Percentiles rank a stretch among this genome's conserved stretches.
phyloP scores from a whole-genome alignment of 2,113 vertebrate species.

The Aegithalos caudatus region DNA sequence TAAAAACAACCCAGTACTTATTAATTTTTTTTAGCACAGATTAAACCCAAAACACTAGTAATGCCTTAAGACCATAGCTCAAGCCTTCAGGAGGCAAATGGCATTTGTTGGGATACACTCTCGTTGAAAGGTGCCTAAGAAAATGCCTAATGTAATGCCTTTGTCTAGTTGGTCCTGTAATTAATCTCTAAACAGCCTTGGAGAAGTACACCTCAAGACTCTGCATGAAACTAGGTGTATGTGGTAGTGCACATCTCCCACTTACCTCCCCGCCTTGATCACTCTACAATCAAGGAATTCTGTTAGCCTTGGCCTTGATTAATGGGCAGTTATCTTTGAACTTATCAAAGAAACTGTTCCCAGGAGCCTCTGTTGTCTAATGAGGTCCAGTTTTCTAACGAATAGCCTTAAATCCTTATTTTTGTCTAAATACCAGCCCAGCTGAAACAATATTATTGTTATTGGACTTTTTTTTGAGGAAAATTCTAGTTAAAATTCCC shows the following conservation, averaged over 20 bases:
- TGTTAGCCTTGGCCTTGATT: not conserved
- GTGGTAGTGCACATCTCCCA: not conserved
- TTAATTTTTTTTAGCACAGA: not conserved
- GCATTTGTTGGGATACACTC: not conserved
- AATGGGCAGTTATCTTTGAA: not conserved
- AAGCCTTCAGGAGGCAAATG: not conserved
- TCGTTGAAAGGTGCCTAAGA: not conserved
- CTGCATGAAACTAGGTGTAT: not conserved
- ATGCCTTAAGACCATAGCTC: not conserved
- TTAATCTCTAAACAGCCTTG: not conserved
- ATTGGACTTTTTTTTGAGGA: not conserved
- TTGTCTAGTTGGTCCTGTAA: not conserved
- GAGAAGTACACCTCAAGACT: not conserved
- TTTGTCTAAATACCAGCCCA: not conserved
- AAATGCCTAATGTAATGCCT: not conserved
- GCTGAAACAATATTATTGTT: not conserved
- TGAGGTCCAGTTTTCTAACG: not conserved
- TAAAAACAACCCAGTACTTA: not conserved
- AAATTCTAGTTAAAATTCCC: not conserved
- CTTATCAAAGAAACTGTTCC: not conserved
- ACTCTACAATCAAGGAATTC: not conserved
- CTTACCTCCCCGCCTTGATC: not conserved
- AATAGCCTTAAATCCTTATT: not conserved
- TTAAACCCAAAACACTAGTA: not conserved
- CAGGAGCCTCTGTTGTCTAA: not conserved